Evolutionary conservation across 2,797 vertebrate species (phyloP).

Genomic region (Champsocephalus gunnari): DNA sequence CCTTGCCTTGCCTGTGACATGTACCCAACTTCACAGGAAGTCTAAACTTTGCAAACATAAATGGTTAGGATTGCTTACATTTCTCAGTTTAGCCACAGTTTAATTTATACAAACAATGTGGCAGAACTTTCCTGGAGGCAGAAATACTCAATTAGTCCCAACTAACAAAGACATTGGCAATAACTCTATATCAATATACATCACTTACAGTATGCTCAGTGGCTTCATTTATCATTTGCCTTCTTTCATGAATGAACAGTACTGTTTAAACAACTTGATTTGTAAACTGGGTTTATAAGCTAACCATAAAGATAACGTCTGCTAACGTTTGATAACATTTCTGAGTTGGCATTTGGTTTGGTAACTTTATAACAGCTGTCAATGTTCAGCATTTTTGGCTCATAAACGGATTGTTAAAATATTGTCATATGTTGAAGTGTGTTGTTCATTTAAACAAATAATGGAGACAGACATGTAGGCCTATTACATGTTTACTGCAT

Average conservation of each 20-base stretch:
- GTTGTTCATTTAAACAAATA: background rate
- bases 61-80: constrained; percentile 18
- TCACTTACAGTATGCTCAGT: too few species aligned
- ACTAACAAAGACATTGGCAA: background rate
- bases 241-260: background rate
- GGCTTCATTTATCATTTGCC: background rate
- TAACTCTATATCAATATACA: constrained; percentile 7
- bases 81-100: constrained; percentile 37
- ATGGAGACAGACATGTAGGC: background rate
- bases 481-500: too few species aligned
- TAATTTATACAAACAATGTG: constrained; percentile 39
- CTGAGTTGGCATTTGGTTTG: background rate
- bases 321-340: background rate
- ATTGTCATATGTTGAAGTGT: too few species aligned
- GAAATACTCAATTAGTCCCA: constrained; percentile 7
- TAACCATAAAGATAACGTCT: background rate
- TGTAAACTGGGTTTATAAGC: background rate
- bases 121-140: constrained; percentile 28
- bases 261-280: background rate
- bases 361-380: background rate
- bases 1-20: background rate
- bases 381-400: background rate
- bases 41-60: constrained; percentile 39
- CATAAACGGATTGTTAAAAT: too few species aligned
- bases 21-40: constrained; percentile 17